Percentiles rank a stretch among this genome's conserved stretches.
These are phyloP conservation scores for Dasyornis broadbenti DNA, from an alignment of 2,113 vertebrate species.

Conservation along the genomic window DNA sequence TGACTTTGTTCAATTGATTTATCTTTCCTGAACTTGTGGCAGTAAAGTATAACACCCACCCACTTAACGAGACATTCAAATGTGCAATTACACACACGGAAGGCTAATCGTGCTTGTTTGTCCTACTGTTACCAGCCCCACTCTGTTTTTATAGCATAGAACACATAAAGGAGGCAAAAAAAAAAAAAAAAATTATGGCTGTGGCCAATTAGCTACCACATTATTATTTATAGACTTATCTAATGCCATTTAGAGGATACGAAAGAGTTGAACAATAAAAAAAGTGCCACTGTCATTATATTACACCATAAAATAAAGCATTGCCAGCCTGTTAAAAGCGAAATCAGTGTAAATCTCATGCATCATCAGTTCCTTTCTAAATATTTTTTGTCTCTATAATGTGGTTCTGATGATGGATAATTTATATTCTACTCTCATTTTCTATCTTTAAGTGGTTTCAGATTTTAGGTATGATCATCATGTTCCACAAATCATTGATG, in stretches of 20 bases:
- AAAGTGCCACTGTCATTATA: constrained; percentile 1
- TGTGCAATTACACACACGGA: not conserved
- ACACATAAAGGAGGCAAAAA: not conserved
- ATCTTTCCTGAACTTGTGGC: not conserved
- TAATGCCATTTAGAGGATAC: constrained; percentile 2
- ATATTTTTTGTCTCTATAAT: not conserved
- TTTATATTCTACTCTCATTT: constrained; percentile 48
- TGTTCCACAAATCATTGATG: not conserved
- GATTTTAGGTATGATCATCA: not conserved
- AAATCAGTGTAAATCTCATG: not conserved
- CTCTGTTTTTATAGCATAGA: not conserved
- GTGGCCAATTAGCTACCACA: not conserved
- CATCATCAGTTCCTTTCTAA: not conserved
- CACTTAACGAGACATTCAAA: not conserved
- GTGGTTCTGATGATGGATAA: not conserved
- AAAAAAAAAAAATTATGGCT: not conserved
- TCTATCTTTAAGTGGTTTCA: not conserved
- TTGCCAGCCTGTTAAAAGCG: not conserved
- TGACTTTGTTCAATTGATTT: not conserved
- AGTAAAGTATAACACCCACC: not conserved
- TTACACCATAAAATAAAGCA: not conserved
- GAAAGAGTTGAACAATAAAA: not conserved
- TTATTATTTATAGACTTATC: constrained; percentile 53
- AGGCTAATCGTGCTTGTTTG: not conserved
- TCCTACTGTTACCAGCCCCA: not conserved